Evolutionary conservation across 2,113 vertebrate genomes (phyloP).

Genomic region (Nothocercus nigrocapillus): DNA sequence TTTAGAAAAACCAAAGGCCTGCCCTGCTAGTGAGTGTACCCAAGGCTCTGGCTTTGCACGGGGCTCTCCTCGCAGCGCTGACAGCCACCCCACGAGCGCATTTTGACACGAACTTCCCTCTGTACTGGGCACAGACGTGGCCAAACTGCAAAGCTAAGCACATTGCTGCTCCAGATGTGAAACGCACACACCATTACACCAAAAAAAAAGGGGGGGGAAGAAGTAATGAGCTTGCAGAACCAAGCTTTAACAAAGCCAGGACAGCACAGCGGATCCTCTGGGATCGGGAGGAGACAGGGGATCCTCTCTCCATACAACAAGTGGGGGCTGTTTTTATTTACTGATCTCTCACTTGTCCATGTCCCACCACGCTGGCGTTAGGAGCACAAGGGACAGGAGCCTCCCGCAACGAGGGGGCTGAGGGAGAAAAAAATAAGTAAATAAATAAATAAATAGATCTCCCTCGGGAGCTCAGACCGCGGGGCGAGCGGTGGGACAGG

Average conservation of each 20-base stretch:
- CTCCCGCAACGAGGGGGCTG: fast-evolving
- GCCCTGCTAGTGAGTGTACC: neutral
- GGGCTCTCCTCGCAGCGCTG: neutral
- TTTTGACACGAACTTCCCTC: neutral
- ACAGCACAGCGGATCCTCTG: neutral
- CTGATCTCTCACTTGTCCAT: neutral
- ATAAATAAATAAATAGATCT: too few relatives aligned
- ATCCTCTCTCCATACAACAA: neutral
- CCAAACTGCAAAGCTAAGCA: slow-evolving; percentile 41
- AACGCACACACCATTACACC: neutral
- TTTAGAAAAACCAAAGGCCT: neutral
- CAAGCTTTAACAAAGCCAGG: neutral
- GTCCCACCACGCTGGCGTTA: neutral
- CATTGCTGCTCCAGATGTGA: slow-evolving; percentile 31
- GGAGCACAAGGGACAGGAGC: neutral
- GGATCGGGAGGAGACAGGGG: neutral
- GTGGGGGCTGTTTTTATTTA: neutral
- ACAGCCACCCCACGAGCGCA: fast-evolving
- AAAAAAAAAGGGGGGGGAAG: neutral
- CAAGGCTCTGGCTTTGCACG: neutral
- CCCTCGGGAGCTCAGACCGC: neutral
- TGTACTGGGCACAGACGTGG: neutral
- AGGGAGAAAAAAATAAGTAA: neutral
- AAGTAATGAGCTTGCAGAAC: neutral
- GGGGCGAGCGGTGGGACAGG: too few relatives aligned